Percentiles rank a stretch among this genome's conserved stretches.
These are phyloP conservation scores for Crotalus tigris DNA, from an alignment of 2,113 vertebrate species.

Conservation along the genomic window DNA sequence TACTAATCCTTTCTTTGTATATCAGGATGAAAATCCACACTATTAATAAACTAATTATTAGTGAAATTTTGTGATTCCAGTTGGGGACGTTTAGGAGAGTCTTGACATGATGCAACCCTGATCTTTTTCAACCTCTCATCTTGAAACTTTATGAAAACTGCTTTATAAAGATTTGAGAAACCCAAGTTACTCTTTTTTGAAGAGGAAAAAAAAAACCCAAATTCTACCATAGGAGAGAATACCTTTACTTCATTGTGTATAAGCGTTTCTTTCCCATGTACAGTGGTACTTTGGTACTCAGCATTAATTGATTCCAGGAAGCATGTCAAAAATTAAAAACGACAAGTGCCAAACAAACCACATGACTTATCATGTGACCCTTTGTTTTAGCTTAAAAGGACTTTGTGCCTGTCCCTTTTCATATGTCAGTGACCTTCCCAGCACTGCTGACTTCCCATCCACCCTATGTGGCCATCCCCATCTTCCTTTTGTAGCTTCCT, in stretches of 20 bases:
- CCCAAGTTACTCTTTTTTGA: neutral
- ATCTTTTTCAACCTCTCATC: neutral
- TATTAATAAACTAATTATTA: neutral
- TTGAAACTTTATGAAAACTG: neutral
- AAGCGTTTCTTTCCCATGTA: neutral
- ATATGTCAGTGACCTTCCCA: neutral
- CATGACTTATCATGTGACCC: neutral
- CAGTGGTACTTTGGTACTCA: neutral
- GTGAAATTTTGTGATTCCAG: fast-evolving
- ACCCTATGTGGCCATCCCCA: neutral
- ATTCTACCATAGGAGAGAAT: neutral
- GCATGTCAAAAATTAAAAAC: neutral
- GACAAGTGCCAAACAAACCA: neutral
- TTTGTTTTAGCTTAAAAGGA: neutral
- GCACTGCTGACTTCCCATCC: neutral
- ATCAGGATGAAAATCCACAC: fast-evolving
- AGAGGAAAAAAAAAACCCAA: fast-evolving
- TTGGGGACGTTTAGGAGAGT: neutral
- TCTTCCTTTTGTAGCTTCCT: neutral
- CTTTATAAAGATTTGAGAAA: fast-evolving
- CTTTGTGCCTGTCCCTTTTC: neutral
- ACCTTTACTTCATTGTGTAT: slow-evolving; percentile 2
- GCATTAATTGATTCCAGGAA: neutral
- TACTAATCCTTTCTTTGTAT: neutral
- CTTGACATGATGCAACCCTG: neutral